phyloP scores from a whole-genome alignment of 2,797 vertebrate species.

The Babyrousa celebensis region DNA sequence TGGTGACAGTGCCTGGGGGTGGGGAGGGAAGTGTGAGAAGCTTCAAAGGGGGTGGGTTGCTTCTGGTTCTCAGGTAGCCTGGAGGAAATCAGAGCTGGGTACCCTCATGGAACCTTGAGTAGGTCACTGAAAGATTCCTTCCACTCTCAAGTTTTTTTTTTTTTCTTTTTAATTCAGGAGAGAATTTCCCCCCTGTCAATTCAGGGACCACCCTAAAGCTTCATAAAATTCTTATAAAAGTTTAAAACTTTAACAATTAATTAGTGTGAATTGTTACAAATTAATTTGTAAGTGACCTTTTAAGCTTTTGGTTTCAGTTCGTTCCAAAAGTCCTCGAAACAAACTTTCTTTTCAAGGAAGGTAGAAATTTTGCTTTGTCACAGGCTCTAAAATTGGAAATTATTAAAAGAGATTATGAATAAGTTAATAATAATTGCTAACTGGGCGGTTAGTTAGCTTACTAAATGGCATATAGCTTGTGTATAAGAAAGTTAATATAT shows the following conservation, averaged over 20 bases:
- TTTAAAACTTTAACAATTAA: conserved; percentile 61
- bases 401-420: background rate
- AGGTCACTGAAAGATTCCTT: background rate
- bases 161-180: conserved; percentile 67
- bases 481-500: background rate
- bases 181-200: background rate
- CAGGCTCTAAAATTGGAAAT: conserved; percentile 23
- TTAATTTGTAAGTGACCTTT: background rate
- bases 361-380: conserved; percentile 21
- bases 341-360: background rate
- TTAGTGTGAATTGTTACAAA: background rate
- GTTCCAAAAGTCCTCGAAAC: background rate
- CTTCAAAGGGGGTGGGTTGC: conserved; percentile 36
- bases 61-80: conserved; percentile 41
- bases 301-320: background rate
- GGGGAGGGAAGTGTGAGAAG: conserved; percentile 1
- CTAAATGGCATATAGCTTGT: background rate
- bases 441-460: background rate
- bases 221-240: background rate
- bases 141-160: background rate
- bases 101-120: background rate
- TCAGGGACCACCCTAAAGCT: background rate
- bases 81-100: background rate
- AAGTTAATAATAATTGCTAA: background rate
- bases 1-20: background rate